Conservation (phyloP, 2,888 invertebrate species). For the Heterodera filipjevi region DNA sequence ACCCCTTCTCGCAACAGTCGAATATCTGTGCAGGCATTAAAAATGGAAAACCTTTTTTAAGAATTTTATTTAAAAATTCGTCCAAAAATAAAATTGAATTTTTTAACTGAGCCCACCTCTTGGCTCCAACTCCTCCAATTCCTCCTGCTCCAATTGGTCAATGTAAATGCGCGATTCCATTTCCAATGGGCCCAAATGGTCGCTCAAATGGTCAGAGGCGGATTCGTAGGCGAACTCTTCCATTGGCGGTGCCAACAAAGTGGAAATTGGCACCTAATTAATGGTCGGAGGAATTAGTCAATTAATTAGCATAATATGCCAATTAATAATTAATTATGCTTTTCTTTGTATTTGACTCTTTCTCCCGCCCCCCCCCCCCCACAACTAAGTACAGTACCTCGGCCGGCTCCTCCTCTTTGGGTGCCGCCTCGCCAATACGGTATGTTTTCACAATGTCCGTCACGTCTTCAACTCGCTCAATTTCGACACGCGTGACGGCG, state of each 20-base stretch:
- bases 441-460: constrained; percentile 64
- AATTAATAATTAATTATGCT: too few relatives aligned
- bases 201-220: constrained; percentile 48
- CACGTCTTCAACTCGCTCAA: constrained; percentile 62
- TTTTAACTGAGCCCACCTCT: background rate
- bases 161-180: constrained; percentile 53
- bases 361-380: too few relatives aligned
- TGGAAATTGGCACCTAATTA: constrained; percentile 18
- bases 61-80: background rate
- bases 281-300: background rate
- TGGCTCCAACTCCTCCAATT: constrained; percentile 44
- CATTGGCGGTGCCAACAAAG: constrained; percentile 28
- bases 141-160: constrained; percentile 54
- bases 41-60: constrained; percentile 33
- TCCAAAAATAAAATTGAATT: background rate
- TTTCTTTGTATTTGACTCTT: background rate
- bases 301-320: too few relatives aligned
- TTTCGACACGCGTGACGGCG: constrained; percentile 61
- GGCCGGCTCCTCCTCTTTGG: constrained; percentile 33
- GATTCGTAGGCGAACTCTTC: constrained; percentile 45
- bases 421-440: constrained; percentile 60
- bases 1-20: constrained; percentile 54
- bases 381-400: background rate
- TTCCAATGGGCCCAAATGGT: constrained; percentile 38
- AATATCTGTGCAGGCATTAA: constrained; percentile 39